These are phyloP conservation scores for Catajapyx aquilonaris DNA, from an alignment of 1,140 invertebrate genomes.

Conservation along the genomic window DNA sequence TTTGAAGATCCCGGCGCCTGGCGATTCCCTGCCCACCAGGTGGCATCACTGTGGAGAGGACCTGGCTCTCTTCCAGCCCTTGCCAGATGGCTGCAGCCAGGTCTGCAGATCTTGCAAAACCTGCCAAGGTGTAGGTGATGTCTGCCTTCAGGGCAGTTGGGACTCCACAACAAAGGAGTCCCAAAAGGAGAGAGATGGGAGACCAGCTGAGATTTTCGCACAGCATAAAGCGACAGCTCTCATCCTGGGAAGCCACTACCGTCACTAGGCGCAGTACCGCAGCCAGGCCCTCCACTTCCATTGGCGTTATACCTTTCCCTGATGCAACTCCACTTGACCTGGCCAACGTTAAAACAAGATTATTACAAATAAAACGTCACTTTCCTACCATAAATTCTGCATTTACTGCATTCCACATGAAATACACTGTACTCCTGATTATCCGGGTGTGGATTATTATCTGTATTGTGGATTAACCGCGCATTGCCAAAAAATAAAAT, in stretches of 20 bases:
- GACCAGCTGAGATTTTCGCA: conserved; percentile 74
- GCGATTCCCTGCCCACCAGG: too few relatives aligned
- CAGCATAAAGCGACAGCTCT: conserved; percentile 50
- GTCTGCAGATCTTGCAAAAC: conserved; percentile 47
- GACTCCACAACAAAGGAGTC: conserved; percentile 65
- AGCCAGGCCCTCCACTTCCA: conserved; percentile 69
- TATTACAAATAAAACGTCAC: too few relatives aligned
- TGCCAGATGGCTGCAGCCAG: conserved; percentile 59
- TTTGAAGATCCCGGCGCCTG: too few relatives aligned
- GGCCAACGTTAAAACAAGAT: too few relatives aligned
- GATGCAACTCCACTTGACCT: too few relatives aligned
- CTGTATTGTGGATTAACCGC: too few relatives aligned
- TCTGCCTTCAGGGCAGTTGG: conserved; percentile 67
- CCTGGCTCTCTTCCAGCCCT: conserved; percentile 63
- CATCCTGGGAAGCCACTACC: conserved; percentile 51
- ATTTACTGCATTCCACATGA: too few relatives aligned
- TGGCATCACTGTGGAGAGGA: conserved; percentile 40
- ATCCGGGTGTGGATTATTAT: too few relatives aligned
- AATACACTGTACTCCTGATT: too few relatives aligned
- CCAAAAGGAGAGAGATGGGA: conserved; percentile 51
- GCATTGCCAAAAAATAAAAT: too few relatives aligned
- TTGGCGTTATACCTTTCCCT: conserved; percentile 43
- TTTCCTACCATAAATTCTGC: too few relatives aligned
- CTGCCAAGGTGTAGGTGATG: conserved; percentile 48
- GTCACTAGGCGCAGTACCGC: conserved; percentile 56